Base-by-base conservation (phyloP, 2,888 invertebrate genomes). In the Meliscaeva auricollis region DNA sequence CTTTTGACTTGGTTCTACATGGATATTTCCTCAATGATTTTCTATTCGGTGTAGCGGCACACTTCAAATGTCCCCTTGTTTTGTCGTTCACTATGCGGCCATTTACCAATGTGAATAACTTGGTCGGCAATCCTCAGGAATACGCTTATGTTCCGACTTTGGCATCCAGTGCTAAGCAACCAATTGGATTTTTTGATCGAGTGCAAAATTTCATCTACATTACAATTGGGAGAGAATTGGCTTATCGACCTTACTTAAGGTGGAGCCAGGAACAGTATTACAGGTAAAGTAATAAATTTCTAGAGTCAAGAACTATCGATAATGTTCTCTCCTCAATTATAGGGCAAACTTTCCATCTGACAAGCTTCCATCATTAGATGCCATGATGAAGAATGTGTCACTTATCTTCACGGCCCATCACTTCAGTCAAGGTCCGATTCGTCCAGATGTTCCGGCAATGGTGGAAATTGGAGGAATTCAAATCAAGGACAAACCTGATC, bases 401-500 rank as follows among this genome's bases (percentile, higher is more conserved):
- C 83, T 90, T 0, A 78, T 90, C 1, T 73, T 90, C 5, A 74
- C 87, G 26, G 90, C 89, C 77, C 74, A 87, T 54, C 90, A 90
- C 72, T 89, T 90, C 58, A 88, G 87, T 20, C 88, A 89, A 50
- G 89, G 89, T 2, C 88, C 87, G 5, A 88, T 90, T 5, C 87
- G 89, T 8, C 90, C 90, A 6, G 87, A 88, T 76, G 89, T 90
- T 0, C 90, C 90, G 0, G 88, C 88, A 9, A 20, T 89, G 2
- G 81, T 90, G n/a, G 89, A 90, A 88, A 88, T 90, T 22, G 90
- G 90, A 15, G 90, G 90, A 20, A 89, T 90, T 60, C 89, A 90
- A 85, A 88, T 90, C 8, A 89, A 90, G 13, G 87, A 88, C 35
- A 88, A 88, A 54, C 88, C 89, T 7, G 83, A 89, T 74, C 87